Base-by-base conservation (phyloP, 2,797 vertebrate genomes). In the Fringilla coelebs region DNA sequence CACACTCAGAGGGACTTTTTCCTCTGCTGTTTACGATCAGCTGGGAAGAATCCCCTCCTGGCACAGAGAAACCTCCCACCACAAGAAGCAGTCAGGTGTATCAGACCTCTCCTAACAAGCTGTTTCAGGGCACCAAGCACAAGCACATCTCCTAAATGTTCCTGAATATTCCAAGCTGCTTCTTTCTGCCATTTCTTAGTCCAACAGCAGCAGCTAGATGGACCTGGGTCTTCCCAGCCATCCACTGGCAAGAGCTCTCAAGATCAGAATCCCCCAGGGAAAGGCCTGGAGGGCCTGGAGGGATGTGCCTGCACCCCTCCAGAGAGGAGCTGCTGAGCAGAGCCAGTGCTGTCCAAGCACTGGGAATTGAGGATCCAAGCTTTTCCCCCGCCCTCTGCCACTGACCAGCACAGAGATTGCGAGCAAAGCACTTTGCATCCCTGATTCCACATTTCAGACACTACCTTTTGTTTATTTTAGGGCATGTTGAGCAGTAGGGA, bases 391-490 rank as follows among this genome's bases (percentile, higher is more conserved):
- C 11, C 13, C 89, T 79, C 60, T 54, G 32, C 43, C 66, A 41
- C 32, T 49, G n/a, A 63, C 14, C 11, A 51, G 36, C 62, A 60
- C 48, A 38, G 21, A 45, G 24, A 19, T 1, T 17, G 12, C 1
- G 8, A 80, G 49, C 38, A 83, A 84, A 77, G 63, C 31, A 21
- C 24, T 66, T 29, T 24, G 7, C 13, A 19, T 41, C 13, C 55
- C 66, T n/a, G 13, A 55, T 20, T 55, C 13, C 38, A 40, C 0
- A 0, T 48, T 74, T 85, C 41, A 40, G 26, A 43, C 1, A 0
- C 48, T 51, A 32, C 48, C 82, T 75, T 40, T 18, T 88, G 29
- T 49, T 88, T 86, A 38, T 87, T 73, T 70, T 2, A 5, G 11
- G 45, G 17, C 18, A 29, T 25, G 22, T 43, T 54, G 48, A 88